Conservation (phyloP, 2,113 vertebrate species). For the Dromiciops gliroides region DNA sequence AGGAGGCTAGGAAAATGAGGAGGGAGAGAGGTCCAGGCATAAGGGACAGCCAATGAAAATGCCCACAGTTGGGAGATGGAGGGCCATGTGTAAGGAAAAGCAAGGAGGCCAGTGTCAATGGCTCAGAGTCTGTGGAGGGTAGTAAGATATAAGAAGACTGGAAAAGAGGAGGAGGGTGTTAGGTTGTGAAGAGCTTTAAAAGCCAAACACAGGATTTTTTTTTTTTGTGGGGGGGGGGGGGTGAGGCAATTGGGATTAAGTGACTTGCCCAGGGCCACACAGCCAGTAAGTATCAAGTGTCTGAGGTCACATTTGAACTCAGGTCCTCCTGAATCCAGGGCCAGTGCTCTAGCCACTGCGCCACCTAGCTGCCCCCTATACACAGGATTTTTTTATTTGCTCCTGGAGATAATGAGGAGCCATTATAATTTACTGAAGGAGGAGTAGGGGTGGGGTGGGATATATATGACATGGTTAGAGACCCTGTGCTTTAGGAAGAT, state of each 20-base stretch:
- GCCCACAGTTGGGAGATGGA: not conserved
- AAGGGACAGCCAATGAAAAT: not conserved
- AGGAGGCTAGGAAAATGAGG: not conserved
- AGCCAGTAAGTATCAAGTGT: no score
- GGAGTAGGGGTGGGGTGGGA: not conserved
- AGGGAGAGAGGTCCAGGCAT: not conserved
- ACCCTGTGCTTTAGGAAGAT: not conserved
- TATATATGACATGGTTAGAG: not conserved
- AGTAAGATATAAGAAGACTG: not conserved
- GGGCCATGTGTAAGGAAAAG: not conserved
- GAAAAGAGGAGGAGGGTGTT: not conserved
- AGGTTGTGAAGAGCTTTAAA: not conserved
- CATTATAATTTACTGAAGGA: not conserved
- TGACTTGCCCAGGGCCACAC: no score
- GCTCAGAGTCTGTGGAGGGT: not conserved
- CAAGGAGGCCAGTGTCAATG: not conserved
- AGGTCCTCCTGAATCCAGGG: no score
- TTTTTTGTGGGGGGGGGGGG: no score
- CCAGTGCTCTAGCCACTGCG: no score
- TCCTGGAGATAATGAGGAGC: not conserved
- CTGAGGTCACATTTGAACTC: no score
- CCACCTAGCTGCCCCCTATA: no score
- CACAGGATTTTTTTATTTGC: not conserved
- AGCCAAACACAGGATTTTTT: not conserved
- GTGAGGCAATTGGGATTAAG: no score